phyloP scores from a whole-genome alignment of 1,140 invertebrate genomes.

The Caenorhabditis latens region DNA sequence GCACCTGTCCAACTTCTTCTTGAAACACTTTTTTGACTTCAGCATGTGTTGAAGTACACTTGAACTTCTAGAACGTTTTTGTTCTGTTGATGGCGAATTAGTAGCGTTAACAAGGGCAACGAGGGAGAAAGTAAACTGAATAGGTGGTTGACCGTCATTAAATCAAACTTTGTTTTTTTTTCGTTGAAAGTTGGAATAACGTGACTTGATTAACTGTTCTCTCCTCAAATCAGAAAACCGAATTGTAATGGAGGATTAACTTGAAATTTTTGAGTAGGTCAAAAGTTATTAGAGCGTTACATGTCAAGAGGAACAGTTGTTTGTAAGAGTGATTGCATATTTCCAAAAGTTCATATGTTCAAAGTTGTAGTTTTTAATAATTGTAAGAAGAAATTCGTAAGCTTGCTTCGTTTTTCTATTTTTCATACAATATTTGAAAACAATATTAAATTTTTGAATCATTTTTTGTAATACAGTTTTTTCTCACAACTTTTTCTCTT shows the following conservation, averaged over 20 bases:
- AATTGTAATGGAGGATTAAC: not conserved
- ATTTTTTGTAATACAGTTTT: no score
- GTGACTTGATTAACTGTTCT: not conserved
- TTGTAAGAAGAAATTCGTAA: no score
- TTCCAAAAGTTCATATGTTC: no score
- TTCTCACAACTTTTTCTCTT: no score
- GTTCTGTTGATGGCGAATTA: not conserved
- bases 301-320: not conserved
- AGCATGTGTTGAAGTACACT: constrained; percentile 16
- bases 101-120: not conserved
- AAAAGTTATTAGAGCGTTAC: constrained; percentile 22
- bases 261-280: not conserved
- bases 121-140: not conserved
- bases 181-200: not conserved
- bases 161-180: not conserved
- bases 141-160: not conserved
- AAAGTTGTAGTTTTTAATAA: no score
- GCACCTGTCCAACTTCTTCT: constrained; percentile 2
- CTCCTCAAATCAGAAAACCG: no score
- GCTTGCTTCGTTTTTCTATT: no score
- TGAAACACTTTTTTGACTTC: not conserved
- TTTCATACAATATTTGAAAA: no score
- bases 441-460: no score
- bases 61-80: constrained; percentile 36
- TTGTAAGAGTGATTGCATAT: no score